A percentile compares a stretch with the other conserved stretches of the same genome.
phyloP scores from a whole-genome alignment of 2,113 vertebrate species.

The Sebastes schlegelii region DNA sequence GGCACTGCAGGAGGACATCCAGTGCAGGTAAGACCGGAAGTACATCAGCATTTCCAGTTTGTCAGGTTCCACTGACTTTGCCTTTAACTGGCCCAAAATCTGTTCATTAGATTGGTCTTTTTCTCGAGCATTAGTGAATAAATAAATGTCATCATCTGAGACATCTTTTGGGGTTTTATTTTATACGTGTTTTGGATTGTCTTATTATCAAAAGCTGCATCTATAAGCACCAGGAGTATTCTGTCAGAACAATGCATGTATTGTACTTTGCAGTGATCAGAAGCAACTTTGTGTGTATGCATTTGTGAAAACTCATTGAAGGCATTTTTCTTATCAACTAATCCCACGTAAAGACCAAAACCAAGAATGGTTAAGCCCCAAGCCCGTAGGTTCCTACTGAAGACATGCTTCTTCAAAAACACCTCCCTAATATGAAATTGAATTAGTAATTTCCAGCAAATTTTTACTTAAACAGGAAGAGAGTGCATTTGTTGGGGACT shows the following conservation, averaged over 20 bases:
- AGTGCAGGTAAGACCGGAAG: slow-evolving; percentile 90
- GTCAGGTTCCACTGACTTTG: neutral
- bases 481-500: neutral
- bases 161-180: neutral
- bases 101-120: too few species aligned
- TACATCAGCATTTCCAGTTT: neutral
- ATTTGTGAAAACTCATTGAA: neutral
- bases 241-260: neutral
- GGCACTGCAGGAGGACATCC: slow-evolving; percentile 97
- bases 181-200: neutral
- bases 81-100: neutral
- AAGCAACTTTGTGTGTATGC: neutral
- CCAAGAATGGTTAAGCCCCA: neutral
- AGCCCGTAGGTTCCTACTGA: neutral
- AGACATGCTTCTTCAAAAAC: neutral
- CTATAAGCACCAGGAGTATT: neutral
- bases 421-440: too few species aligned
- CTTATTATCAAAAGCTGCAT: neutral
- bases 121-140: too few species aligned
- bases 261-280: neutral
- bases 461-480: neutral
- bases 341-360: neutral
- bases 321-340: neutral
- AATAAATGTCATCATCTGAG: neutral
- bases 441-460: neutral